These are phyloP conservation scores for Typhlichthys eigenmanni DNA, from an alignment of 2,797 vertebrate genomes.

Conservation along the genomic window DNA sequence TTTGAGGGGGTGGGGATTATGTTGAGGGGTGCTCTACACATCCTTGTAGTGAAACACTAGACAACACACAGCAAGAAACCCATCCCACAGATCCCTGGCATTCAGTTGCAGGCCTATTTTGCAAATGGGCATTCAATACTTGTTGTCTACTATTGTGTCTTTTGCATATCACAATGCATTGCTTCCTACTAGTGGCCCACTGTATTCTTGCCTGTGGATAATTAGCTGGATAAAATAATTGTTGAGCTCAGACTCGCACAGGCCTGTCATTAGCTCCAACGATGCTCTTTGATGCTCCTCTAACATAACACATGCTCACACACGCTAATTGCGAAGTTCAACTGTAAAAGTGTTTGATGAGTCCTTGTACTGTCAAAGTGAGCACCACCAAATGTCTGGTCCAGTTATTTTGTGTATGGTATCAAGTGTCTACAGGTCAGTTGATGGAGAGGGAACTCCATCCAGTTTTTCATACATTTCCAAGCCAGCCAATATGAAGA, in stretches of 20 bases:
- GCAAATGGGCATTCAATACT: not conserved
- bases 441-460: constrained; percentile 29
- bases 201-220: constrained; percentile 21
- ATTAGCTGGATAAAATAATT: constrained; percentile 57
- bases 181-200: not conserved
- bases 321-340: constrained; percentile 48
- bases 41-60: constrained; percentile 62
- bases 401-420: constrained; percentile 11
- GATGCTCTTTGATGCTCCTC: constrained; percentile 65
- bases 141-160: not conserved
- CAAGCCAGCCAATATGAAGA: too few species aligned
- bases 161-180: not conserved
- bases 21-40: constrained; percentile 51
- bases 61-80: constrained; percentile 40
- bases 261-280: constrained; percentile 66
- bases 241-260: constrained; percentile 40
- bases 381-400: constrained; percentile 62
- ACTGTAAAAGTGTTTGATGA: constrained; percentile 63
- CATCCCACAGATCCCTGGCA: constrained; percentile 34
- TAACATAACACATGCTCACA: constrained; percentile 49
- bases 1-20: constrained; percentile 59
- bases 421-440: constrained; percentile 22
- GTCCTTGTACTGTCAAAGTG: constrained; percentile 50
- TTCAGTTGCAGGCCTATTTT: not conserved
- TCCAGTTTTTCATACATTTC: not conserved